phyloP scores from a whole-genome alignment of 92 coral and sea anemone species.

The Epizoanthus scotinus region DNA sequence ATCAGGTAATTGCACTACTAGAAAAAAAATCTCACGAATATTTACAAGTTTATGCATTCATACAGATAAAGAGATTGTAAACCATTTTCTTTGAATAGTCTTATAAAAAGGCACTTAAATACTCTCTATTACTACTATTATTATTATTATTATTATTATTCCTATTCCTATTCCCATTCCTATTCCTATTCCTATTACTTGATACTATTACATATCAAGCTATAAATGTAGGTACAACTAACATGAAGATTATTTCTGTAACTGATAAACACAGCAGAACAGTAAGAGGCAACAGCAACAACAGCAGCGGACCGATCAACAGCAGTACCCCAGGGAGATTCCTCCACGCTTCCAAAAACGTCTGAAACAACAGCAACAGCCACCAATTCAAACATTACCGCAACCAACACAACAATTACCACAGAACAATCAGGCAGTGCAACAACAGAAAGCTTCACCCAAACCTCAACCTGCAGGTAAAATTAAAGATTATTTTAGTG shows the following conservation, averaged over 20 bases:
- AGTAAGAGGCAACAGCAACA: conserved; percentile 69
- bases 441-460: conserved; percentile 55
- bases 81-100: too few relatives aligned
- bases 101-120: too few relatives aligned
- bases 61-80: too few relatives aligned
- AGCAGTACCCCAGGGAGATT: conserved; percentile 93
- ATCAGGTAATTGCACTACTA: conserved; percentile 79
- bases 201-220: too few relatives aligned
- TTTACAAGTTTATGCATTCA: too few relatives aligned
- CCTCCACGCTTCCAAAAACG: conserved; percentile 95
- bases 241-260: background rate
- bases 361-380: conserved; percentile 76
- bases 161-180: too few relatives aligned
- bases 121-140: too few relatives aligned
- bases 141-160: too few relatives aligned
- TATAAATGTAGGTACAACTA: background rate
- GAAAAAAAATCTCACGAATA: too few relatives aligned
- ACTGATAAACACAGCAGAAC: conserved; percentile 36
- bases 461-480: conserved; percentile 81
- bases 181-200: too few relatives aligned
- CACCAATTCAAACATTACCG: conserved; percentile 59
- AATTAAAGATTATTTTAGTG: background rate
- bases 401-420: conserved; percentile 51
- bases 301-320: conserved; percentile 95
- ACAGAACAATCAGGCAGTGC: conserved; percentile 61